These are phyloP conservation scores for Cydia strobilella DNA, from an alignment of 1,140 invertebrate species.

Conservation along the genomic window DNA sequence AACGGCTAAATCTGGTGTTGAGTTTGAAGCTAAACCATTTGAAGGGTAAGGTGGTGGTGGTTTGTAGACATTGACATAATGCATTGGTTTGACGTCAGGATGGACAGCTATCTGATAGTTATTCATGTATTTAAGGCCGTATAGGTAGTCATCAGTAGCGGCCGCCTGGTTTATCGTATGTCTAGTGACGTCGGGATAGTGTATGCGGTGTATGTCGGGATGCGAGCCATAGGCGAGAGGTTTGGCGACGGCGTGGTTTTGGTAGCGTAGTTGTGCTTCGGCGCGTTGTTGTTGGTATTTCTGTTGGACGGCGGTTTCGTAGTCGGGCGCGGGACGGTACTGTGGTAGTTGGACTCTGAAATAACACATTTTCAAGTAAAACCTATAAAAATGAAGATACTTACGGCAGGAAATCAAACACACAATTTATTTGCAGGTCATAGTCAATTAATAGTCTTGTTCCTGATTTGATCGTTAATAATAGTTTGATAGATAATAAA, in stretches of 20 bases:
- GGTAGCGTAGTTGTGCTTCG: slow-evolving; percentile 69
- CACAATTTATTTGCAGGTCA: too few relatives aligned
- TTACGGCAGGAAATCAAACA: too few relatives aligned
- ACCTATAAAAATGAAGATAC: background rate
- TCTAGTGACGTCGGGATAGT: slow-evolving; percentile 83
- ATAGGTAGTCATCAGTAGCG: slow-evolving; percentile 62
- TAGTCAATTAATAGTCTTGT: too few relatives aligned
- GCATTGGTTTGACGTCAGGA: slow-evolving; percentile 72
- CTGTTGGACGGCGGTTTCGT: slow-evolving; percentile 94
- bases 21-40: slow-evolving; percentile 86
- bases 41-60: slow-evolving; percentile 91
- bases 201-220: slow-evolving; percentile 82
- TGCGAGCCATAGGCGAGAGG: slow-evolving; percentile 83
- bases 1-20: slow-evolving; percentile 89
- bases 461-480: too few relatives aligned
- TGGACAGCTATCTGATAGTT: slow-evolving; percentile 69
- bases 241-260: slow-evolving; percentile 61
- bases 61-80: slow-evolving; percentile 87
- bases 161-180: slow-evolving; percentile 75
- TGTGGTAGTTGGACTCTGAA: slow-evolving; percentile 88
- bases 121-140: slow-evolving; percentile 58
- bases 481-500: too few relatives aligned
- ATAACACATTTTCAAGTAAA: slow-evolving; percentile 28
- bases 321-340: slow-evolving; percentile 95
- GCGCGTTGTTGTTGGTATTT: slow-evolving; percentile 82